phyloP scores from a whole-genome alignment of 2,113 vertebrate genomes.

The Dicentrarchus labrax region DNA sequence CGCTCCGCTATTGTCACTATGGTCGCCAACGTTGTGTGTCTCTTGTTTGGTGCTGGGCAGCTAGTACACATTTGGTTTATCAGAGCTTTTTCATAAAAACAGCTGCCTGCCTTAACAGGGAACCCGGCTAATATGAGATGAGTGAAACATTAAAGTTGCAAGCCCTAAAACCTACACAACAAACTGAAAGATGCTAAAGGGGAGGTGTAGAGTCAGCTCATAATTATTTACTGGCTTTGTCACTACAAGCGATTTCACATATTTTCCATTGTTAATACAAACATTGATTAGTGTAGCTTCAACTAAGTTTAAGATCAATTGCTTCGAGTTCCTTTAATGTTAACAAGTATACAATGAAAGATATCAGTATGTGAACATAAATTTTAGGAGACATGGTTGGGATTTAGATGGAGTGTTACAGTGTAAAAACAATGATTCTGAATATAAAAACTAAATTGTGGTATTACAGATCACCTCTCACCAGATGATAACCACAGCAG shows the following conservation, averaged over 20 bases:
- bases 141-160: neutral
- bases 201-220: neutral
- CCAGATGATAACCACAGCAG: constrained; percentile 30
- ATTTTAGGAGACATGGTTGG: neutral
- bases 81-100: constrained; percentile 1
- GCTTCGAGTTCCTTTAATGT: neutral
- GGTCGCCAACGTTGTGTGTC: neutral
- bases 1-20: neutral
- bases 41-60: neutral
- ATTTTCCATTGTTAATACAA: too few relatives aligned
- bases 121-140: neutral
- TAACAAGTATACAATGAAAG: neutral
- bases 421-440: neutral
- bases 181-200: neutral
- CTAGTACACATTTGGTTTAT: neutral
- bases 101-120: neutral
- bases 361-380: neutral
- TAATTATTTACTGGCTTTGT: neutral
- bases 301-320: neutral
- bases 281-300: neutral
- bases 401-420: neutral
- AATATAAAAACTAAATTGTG: neutral
- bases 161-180: neutral
- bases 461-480: constrained; percentile 48
- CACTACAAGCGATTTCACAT: too few relatives aligned